phyloP scores from a whole-genome alignment of 30 jellyfish, hydroid and myxozoan genomes.

The Turritopsis rubra region DNA sequence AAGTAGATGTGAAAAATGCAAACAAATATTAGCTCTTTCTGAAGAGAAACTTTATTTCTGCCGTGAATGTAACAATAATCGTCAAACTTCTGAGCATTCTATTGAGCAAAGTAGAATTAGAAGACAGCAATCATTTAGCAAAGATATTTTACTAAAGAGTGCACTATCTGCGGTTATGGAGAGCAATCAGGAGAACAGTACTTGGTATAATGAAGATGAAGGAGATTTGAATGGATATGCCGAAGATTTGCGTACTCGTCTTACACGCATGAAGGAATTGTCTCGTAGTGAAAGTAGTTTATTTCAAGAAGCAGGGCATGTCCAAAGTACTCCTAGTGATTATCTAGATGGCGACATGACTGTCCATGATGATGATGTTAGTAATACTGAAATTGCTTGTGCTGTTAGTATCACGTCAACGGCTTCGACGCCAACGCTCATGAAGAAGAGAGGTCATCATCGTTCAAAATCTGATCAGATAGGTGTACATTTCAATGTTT shows the following conservation, averaged over 20 bases:
- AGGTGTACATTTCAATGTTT: constrained; percentile 37
- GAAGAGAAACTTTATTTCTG: background rate
- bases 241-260: constrained; percentile 42
- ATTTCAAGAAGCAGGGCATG: constrained; percentile 40
- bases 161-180: constrained; percentile 83
- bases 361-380: constrained; percentile 15
- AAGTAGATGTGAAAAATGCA: background rate
- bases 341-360: constrained; percentile 1
- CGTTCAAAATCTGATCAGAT: constrained; percentile 94
- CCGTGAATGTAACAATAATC: background rate
- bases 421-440: constrained; percentile 21
- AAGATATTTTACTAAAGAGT: constrained; percentile 58
- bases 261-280: constrained; percentile 64
- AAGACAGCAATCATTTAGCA: constrained; percentile 44
- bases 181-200: constrained; percentile 46
- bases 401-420: constrained; percentile 40
- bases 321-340: constrained; percentile 15
- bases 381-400: background rate
- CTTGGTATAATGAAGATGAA: constrained; percentile 70
- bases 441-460: constrained; percentile 62
- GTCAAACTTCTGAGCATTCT: background rate
- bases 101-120: background rate
- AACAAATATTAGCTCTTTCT: background rate
- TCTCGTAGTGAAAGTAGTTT: constrained; percentile 78
- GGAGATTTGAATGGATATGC: constrained; percentile 32